Conservation (phyloP, 1,140 invertebrate species). For the Cryptotermes secundus region DNA sequence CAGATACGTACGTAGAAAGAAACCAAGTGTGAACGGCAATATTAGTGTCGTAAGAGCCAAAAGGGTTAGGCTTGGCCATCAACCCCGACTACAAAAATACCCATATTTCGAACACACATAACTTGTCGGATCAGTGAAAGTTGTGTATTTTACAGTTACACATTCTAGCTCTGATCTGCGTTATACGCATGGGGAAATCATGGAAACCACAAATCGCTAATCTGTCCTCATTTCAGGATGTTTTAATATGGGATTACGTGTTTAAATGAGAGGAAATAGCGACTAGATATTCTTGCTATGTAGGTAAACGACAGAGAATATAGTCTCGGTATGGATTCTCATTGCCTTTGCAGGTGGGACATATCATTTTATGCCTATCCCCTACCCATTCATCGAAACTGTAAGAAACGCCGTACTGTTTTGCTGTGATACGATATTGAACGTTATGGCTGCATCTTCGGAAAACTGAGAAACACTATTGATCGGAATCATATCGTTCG, state of each 20-base stretch:
- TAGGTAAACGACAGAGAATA: no score
- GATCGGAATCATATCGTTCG: neutral
- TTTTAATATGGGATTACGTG: no score
- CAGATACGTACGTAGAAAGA: slow-evolving; percentile 24
- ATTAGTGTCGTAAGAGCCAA: neutral
- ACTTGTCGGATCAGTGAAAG: no score
- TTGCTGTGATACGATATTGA: neutral
- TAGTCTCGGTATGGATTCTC: no score
- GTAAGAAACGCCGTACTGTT: neutral
- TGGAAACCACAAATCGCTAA: no score
- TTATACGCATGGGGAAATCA: neutral
- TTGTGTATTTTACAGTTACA: neutral
- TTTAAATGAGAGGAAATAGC: no score
- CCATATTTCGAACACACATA: no score
- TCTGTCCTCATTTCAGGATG: no score
- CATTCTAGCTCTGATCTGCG: neutral
- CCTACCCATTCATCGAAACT: neutral
- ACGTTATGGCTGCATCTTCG: neutral
- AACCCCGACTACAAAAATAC: no score
- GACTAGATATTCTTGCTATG: no score
- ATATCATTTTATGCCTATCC: neutral
- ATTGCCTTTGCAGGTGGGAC: no score
- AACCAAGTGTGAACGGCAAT: neutral
- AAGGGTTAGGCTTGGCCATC: neutral
- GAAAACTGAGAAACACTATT: slow-evolving; percentile 1